These are phyloP conservation scores for Xiphorhynchus elegans DNA, from an alignment of 2,113 vertebrate species.

Conservation along the genomic window DNA sequence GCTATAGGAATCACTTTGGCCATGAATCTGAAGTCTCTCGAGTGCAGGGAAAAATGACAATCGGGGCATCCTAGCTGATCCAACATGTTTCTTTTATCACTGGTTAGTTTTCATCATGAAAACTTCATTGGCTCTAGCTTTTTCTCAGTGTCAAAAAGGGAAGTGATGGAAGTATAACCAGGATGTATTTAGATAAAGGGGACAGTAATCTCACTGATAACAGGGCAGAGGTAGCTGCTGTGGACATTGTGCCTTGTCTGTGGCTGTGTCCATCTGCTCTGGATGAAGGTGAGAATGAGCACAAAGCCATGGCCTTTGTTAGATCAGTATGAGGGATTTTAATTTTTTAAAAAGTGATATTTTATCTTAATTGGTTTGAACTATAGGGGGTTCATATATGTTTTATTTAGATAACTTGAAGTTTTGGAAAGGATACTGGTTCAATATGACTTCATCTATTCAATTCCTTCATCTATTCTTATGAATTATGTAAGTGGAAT, in stretches of 20 bases:
- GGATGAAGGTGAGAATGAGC: background rate
- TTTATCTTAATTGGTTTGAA: background rate
- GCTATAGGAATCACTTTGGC: background rate
- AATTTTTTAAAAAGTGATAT: background rate
- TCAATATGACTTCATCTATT: background rate
- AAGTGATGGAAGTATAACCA: constrained; percentile 65
- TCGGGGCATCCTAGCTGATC: background rate
- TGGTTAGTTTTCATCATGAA: constrained; percentile 81
- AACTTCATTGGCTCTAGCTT: constrained; percentile 74
- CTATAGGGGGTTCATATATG: background rate
- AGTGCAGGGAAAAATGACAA: background rate
- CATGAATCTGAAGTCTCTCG: background rate
- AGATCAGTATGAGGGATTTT: background rate
- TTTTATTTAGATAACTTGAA: background rate
- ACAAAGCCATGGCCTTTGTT: background rate
- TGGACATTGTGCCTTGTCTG: constrained; percentile 15
- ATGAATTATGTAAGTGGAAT: background rate
- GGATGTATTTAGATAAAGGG: constrained; percentile 70
- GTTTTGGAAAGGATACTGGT: background rate
- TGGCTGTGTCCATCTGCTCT: background rate
- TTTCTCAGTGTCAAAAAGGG: constrained; percentile 70
- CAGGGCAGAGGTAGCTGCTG: constrained; percentile 69
- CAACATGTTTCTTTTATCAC: background rate
- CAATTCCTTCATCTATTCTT: background rate
- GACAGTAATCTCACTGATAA: constrained; percentile 63